Evolutionary conservation across 2,113 vertebrate species (phyloP).

Genomic region (Xenopus borealis): DNA sequence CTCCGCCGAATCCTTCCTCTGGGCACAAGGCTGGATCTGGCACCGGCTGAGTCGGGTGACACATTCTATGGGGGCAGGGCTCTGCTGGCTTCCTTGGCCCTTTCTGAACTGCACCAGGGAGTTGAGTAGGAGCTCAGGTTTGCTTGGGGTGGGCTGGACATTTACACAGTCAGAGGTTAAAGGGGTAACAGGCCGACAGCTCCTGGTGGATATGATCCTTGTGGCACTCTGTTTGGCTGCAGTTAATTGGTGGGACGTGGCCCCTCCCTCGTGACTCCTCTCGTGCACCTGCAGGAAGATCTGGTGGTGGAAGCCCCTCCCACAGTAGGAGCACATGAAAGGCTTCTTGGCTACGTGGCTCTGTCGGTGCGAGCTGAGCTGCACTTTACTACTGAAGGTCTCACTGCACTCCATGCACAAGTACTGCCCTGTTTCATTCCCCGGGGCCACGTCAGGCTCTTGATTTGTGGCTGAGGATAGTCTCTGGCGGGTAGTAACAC

Average conservation of each 20-base stretch:
- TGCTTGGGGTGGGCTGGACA: background rate
- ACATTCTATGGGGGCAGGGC: background rate
- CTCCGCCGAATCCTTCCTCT: background rate
- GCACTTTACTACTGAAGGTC: conserved; percentile 18
- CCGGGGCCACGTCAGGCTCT: too few species aligned
- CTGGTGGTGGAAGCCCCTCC: conserved; percentile 34
- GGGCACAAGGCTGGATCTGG: background rate
- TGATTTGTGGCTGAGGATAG: too few species aligned
- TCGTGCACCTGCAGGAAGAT: conserved; percentile 38
- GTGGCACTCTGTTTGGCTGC: background rate
- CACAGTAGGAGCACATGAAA: conserved; percentile 22
- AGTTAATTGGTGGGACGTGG: too few species aligned
- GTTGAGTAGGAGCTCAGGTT: background rate
- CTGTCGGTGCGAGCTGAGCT: conserved; percentile 28
- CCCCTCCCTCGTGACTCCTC: conserved; percentile 23
- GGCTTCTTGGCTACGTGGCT: conserved; percentile 26
- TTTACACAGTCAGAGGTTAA: background rate
- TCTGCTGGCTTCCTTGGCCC: background rate
- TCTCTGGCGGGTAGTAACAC: background rate
- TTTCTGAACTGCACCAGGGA: conserved; percentile 5
- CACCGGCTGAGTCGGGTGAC: conserved; percentile 13
- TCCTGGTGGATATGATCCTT: conserved; percentile 15
- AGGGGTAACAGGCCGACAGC: background rate
- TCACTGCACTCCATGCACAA: conserved; percentile 35
- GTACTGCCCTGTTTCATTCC: background rate